Evolutionary conservation across 2,113 vertebrate genomes (phyloP).

Genomic region (Dryoscopus gambensis): DNA sequence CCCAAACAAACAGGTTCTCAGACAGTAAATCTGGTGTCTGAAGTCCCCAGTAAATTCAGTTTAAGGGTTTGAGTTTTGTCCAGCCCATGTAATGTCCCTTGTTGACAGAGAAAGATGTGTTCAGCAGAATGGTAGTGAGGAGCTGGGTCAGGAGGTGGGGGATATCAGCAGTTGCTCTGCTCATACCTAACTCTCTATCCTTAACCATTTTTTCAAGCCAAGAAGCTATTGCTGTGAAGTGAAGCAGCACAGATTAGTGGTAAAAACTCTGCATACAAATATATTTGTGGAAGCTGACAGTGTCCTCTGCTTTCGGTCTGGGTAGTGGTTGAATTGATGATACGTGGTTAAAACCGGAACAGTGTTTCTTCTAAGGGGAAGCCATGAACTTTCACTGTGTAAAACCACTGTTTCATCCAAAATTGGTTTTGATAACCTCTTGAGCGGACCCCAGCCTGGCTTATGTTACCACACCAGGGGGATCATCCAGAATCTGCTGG

Average conservation of each 20-base stretch:
- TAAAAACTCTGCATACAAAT: not conserved
- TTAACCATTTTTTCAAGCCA: not conserved
- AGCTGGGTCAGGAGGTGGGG: not conserved
- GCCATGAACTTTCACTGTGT: not conserved
- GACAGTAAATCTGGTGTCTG: not conserved
- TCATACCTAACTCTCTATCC: not conserved
- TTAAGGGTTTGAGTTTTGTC: not conserved
- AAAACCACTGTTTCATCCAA: not conserved
- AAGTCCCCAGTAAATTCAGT: not conserved
- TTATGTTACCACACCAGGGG: not conserved
- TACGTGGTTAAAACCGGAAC: not conserved
- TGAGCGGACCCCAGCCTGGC: not conserved
- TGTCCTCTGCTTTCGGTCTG: not conserved
- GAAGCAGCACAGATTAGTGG: not conserved
- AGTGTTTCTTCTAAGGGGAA: not conserved
- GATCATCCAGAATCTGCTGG: not conserved
- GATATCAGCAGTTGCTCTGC: not conserved
- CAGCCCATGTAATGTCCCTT: not conserved
- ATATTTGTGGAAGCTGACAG: not conserved
- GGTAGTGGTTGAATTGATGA: not conserved
- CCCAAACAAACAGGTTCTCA: not conserved
- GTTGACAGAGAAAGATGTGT: not conserved
- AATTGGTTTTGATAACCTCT: not conserved
- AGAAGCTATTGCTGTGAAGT: not conserved
- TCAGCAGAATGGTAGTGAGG: not conserved